Conservation (phyloP, 2,888 invertebrate species). For the Cremastinae sp. region DNA sequence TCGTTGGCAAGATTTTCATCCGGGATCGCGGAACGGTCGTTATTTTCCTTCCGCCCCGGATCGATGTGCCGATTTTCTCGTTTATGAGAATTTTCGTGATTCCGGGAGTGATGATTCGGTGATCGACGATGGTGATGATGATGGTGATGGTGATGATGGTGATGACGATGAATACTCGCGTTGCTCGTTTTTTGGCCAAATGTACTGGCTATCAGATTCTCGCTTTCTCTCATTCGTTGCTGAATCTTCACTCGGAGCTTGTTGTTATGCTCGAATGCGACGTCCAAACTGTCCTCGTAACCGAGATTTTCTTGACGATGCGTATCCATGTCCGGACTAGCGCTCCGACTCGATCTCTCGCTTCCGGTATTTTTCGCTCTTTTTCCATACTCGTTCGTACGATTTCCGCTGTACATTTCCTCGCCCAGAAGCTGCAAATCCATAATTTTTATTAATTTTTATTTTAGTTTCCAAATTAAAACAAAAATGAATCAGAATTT, state of each 20-base stretch:
- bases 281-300: slow-evolving; percentile 78
- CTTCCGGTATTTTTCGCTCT: slow-evolving; percentile 64
- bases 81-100: slow-evolving; percentile 46
- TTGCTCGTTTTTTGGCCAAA: slow-evolving; percentile 70
- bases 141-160: slow-evolving; percentile 59
- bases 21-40: slow-evolving; percentile 27
- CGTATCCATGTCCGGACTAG: slow-evolving; percentile 69
- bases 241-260: slow-evolving; percentile 78
- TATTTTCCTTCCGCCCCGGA: slow-evolving; percentile 17
- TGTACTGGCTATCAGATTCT: slow-evolving; percentile 74
- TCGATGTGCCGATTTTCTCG: slow-evolving; percentile 45
- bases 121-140: slow-evolving; percentile 55
- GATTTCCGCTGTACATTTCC: slow-evolving; percentile 74
- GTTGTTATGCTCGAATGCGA: slow-evolving; percentile 78
- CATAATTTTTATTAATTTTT: no score
- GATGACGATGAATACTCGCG: slow-evolving; percentile 50
- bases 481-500: neutral
- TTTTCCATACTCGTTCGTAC: slow-evolving; percentile 70
- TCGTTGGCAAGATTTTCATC: slow-evolving; percentile 29
- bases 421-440: slow-evolving; percentile 75
- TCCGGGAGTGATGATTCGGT: slow-evolving; percentile 46
- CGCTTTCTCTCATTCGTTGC: slow-evolving; percentile 78
- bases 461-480: no score
- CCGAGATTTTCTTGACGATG: slow-evolving; percentile 73
- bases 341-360: slow-evolving; percentile 72